Evolutionary conservation across 2,113 vertebrate genomes (phyloP).

Genomic region (Sciurus niger): DNA sequence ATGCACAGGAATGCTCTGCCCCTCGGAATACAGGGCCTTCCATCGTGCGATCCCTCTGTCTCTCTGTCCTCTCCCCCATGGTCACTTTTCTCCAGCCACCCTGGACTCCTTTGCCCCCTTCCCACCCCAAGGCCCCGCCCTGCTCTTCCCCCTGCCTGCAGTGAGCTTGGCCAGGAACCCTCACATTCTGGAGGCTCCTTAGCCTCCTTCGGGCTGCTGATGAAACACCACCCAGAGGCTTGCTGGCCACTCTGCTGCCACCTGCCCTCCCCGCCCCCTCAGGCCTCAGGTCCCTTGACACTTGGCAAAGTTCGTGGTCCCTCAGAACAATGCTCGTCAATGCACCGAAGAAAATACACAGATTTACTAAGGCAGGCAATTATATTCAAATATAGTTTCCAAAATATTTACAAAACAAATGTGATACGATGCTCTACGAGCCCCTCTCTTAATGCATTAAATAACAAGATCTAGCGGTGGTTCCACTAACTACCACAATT

Average conservation of each 20-base stretch:
- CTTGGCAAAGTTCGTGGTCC: not conserved
- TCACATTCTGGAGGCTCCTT: not conserved
- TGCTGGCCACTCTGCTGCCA: not conserved
- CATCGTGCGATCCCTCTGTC: fast-evolving
- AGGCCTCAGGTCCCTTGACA: not conserved
- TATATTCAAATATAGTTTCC: conserved; percentile 61
- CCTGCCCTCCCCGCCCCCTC: fast-evolving
- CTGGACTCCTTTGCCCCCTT: not conserved
- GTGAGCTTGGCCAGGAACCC: not conserved
- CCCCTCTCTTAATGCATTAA: not conserved
- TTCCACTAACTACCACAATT: not conserved
- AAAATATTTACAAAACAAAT: conserved; percentile 70
- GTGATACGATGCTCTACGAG: not conserved
- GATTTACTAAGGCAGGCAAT: conserved; percentile 44
- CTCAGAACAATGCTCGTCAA: not conserved
- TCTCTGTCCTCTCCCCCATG: not conserved
- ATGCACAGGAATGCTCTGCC: fast-evolving
- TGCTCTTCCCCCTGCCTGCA: not conserved
- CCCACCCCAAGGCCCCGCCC: not conserved
- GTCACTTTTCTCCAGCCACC: not conserved
- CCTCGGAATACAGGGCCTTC: not conserved
- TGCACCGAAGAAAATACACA: not conserved
- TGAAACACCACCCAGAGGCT: not conserved
- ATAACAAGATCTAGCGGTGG: not conserved
- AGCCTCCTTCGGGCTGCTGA: not conserved